Percentiles rank a stretch among this genome's conserved stretches.
phyloP scores from a whole-genome alignment of 2,797 vertebrate species.

The Perdix hodgsoniae region DNA sequence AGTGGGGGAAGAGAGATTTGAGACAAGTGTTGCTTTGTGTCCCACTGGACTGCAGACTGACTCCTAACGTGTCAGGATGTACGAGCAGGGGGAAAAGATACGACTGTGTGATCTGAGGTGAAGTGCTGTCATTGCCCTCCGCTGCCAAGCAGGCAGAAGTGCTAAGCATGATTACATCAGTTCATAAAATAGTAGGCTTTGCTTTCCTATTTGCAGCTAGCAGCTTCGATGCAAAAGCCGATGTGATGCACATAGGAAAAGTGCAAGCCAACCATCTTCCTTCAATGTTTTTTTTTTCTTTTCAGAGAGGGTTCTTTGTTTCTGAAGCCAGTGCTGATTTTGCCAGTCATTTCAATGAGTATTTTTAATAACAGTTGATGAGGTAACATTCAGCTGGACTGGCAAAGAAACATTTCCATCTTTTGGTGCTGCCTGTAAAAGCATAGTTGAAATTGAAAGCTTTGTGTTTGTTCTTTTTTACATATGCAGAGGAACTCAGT shows the following conservation, averaged over 20 bases:
- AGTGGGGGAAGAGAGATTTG: background rate
- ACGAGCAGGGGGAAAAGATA: background rate
- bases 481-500: background rate
- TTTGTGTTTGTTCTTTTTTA: background rate
- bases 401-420: background rate
- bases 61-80: background rate
- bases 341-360: background rate
- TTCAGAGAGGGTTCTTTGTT: background rate
- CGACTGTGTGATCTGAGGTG: background rate
- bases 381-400: background rate
- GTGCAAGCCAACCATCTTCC: background rate
- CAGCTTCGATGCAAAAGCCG: conserved; percentile 43
- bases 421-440: background rate
- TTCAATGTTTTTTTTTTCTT: background rate
- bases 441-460: background rate
- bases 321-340: background rate
- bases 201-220: conserved; percentile 31
- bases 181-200: conserved; percentile 31
- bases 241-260: background rate
- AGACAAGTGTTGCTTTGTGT: background rate
- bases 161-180: conserved; percentile 18
- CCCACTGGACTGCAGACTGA: background rate
- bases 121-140: background rate
- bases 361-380: background rate
- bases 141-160: background rate